Evolutionary conservation across 2,113 vertebrate genomes (phyloP), one percentile per base, ranked within the genome.

Genomic region (human): DNA sequence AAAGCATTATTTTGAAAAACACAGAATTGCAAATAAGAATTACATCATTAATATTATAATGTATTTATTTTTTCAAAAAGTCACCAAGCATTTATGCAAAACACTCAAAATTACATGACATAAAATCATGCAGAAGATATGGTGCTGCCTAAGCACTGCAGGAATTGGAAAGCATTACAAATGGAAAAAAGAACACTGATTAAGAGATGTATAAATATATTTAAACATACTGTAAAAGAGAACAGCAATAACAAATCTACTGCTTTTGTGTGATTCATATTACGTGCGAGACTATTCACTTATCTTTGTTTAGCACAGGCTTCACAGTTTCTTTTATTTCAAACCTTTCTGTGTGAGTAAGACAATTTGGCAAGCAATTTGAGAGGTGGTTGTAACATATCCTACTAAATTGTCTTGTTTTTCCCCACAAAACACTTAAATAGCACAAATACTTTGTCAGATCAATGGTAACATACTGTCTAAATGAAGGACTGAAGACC

Each of bases 401-500:
- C 13, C 45, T 76, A 91, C 83, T 96, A 64, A 66, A 98, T 75
- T 25, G 3, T 17, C 0, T 84, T 96, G 30, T 8, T 96, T 98
- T 45, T 22, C 18, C 70, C 20, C 35, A 85, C 86, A 78, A 93
- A 93, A 92, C 1, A 16, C 45, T 98, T 97, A 80, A 76, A 87
- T 81, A 96, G 75, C 61, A 20, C 22, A 70, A 84, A 90, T 52
- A 83, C 32, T 89, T 98, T 94, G 38, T 90, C 82, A 96, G 38
- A 89, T 70, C 52, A 94, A 94, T 97, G 75, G 32, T 35, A 97
- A 95, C 90, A 93, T 48, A 80, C 68, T 94, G 66, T 92, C 5
- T 87, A 98, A 98, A 95, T 88, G 32, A 90, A 96, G 98, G 80
- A 94, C 3, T 76, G 20, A 66, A 97, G 25, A 89, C 40, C 32